Base-by-base conservation (phyloP, 2,888 invertebrate species). In the Caenorhabditis virilis region DNA sequence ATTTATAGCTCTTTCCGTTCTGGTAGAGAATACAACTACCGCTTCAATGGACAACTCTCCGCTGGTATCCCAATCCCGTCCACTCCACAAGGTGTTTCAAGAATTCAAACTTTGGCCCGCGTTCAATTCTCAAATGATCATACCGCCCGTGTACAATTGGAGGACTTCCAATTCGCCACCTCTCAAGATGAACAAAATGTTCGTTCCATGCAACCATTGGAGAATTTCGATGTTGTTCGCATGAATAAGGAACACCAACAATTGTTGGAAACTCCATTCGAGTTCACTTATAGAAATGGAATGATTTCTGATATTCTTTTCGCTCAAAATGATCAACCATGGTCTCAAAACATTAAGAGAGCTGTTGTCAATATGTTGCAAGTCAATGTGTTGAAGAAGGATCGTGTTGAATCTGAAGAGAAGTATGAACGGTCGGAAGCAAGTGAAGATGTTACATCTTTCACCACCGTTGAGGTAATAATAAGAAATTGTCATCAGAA, bases 291-390 rank as follows among this genome's bases (percentile, higher is more conserved):
- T 67, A 57, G 53, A 39, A 50, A 73, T 35, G 73, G 72, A 64
- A 45, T 72, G 16, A 57, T 72, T 63, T 46, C 51, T 41, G 63
- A 72, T 38, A 54, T 71, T 41, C 58, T 55, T 33, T 77, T 79
- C 61, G 51, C 61, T 46, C 52, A 62, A 30, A 33, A 61, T 11
- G 78, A 78, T 26, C 51, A 63, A 27, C 50, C 69, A 35, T 79
- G 78, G 78, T 71, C 77, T 5, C 70, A 69, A 60, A 80, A 80
- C 70, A 74, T 79, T 69, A 82, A 81, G 71, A 70, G 74, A 38
- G 74, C 79, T 47, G 70, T 81, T 46, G 51, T 81, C 64, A 80
- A 76, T 67, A 72, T 78, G 76, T 63, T 78, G 46, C 77, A 78
- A 61, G 75, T 78, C 48, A 59, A 64, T 48, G 50, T 59, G 25